Evolutionary conservation across 2,113 vertebrate genomes (phyloP).

Genomic region (Leptodactylus fuscus): DNA sequence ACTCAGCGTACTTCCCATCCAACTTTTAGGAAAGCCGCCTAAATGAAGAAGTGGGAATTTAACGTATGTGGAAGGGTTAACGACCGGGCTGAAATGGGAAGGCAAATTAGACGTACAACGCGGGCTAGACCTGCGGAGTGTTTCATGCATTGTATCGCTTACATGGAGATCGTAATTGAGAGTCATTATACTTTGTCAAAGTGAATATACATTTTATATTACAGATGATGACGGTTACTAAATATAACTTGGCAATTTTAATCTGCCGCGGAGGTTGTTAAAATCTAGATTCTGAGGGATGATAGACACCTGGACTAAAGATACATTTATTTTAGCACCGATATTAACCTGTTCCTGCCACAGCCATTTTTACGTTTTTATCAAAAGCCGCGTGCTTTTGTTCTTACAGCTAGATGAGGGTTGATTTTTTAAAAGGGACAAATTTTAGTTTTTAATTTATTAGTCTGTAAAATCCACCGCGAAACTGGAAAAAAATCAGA

Average conservation of each 20-base stretch:
- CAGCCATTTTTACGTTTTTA: too few species aligned
- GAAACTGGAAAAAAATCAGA: too few species aligned
- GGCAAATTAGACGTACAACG: not conserved
- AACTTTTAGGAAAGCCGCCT: slow-evolving; percentile 65
- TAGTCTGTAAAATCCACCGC: too few species aligned
- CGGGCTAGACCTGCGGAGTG: not conserved
- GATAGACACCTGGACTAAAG: too few species aligned
- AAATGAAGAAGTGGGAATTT: slow-evolving; percentile 62
- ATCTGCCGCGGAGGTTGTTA: too few species aligned
- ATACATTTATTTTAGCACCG: too few species aligned
- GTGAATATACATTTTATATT: not conserved
- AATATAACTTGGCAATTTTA: not conserved
- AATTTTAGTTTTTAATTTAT: too few species aligned
- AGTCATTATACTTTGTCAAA: not conserved
- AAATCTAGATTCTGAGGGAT: too few species aligned
- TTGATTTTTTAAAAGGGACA: too few species aligned
- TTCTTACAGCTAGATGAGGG: too few species aligned
- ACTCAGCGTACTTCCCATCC: slow-evolving; percentile 63
- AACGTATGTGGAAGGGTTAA: slow-evolving; percentile 5
- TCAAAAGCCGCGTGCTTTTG: too few species aligned
- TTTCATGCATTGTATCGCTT: not conserved
- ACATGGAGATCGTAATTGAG: not conserved
- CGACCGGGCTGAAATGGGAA: not conserved
- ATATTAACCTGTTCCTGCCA: too few species aligned
- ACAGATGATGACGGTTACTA: not conserved